Percentiles rank a stretch among this genome's conserved stretches.
Conservation (phyloP, 2,113 vertebrate species). For the Diadophis punctatus region DNA sequence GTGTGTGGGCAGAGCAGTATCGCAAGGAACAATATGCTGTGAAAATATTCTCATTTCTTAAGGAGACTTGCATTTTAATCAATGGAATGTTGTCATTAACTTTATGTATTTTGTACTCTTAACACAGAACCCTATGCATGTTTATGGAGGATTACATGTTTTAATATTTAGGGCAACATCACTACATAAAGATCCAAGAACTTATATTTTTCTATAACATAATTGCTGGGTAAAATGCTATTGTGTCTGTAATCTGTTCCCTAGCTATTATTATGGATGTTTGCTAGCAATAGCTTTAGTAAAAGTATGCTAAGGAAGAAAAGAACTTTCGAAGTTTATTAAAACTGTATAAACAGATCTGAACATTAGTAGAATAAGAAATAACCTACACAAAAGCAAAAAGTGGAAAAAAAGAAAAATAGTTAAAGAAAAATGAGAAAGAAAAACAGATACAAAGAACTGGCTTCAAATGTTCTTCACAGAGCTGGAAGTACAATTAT, state of each 20-base stretch:
- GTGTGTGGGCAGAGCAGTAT: conserved; percentile 5
- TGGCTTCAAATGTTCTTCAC: neutral
- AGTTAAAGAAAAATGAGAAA: neutral
- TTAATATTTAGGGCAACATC: neutral
- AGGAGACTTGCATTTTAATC: neutral
- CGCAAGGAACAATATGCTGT: conserved; percentile 17
- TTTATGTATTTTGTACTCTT: neutral
- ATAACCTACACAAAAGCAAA: conserved; percentile 1
- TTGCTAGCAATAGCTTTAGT: neutral
- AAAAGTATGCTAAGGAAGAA: neutral
- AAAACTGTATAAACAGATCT: neutral
- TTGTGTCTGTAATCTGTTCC: neutral
- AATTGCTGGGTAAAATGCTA: conserved; percentile 5
- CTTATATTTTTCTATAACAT: conserved; percentile 24
- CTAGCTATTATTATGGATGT: neutral
- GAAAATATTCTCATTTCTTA: conserved; percentile 22
- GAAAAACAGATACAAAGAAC: neutral
- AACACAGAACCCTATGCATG: neutral
- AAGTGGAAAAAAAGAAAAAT: neutral
- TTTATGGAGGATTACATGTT: neutral
- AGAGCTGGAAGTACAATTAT: neutral
- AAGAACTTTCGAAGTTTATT: conserved; percentile 22
- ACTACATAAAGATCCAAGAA: neutral
- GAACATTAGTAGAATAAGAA: conserved; percentile 29
- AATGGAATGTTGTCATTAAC: neutral